A percentile compares a stretch with the other conserved stretches of the same genome.
Evolutionary conservation across 2,113 vertebrate species (phyloP).

Genomic region (Anolis carolinensis): DNA sequence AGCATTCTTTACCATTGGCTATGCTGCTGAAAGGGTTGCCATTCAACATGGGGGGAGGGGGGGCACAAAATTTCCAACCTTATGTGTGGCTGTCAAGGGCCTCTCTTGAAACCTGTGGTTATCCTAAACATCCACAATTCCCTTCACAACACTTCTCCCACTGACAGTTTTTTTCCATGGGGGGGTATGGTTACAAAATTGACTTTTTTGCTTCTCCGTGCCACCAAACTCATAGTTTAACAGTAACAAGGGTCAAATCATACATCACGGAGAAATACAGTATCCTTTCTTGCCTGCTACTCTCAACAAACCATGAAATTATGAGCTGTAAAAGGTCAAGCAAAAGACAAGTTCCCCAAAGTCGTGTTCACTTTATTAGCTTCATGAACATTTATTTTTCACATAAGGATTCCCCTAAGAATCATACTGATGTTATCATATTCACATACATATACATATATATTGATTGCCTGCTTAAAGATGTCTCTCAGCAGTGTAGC

Average conservation of each 20-base stretch:
- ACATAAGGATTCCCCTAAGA: too few relatives aligned
- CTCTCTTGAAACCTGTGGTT: neutral
- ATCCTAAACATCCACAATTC: neutral
- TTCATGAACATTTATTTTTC: too few relatives aligned
- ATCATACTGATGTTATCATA: too few relatives aligned
- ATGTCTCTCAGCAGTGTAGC: too few relatives aligned
- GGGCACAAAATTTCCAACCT: neutral
- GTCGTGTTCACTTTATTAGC: too few relatives aligned
- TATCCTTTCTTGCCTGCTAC: neutral
- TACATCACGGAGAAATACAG: neutral
- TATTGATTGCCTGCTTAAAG: too few relatives aligned
- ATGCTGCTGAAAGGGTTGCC: too few relatives aligned
- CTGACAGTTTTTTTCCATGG: neutral
- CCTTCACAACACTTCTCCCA: neutral
- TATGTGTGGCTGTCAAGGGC: too few relatives aligned
- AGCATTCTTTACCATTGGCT: too few relatives aligned
- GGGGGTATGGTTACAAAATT: neutral
- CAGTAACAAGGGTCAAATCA: neutral
- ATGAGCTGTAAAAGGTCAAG: neutral
- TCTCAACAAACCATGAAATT: neutral
- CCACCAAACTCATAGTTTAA: neutral
- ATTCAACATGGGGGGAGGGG: too few relatives aligned
- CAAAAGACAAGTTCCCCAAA: too few relatives aligned
- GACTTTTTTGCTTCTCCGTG: neutral
- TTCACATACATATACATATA: too few relatives aligned